phyloP scores from a whole-genome alignment of 2,888 invertebrate species.

The Sinodicranocentrus sp. region DNA sequence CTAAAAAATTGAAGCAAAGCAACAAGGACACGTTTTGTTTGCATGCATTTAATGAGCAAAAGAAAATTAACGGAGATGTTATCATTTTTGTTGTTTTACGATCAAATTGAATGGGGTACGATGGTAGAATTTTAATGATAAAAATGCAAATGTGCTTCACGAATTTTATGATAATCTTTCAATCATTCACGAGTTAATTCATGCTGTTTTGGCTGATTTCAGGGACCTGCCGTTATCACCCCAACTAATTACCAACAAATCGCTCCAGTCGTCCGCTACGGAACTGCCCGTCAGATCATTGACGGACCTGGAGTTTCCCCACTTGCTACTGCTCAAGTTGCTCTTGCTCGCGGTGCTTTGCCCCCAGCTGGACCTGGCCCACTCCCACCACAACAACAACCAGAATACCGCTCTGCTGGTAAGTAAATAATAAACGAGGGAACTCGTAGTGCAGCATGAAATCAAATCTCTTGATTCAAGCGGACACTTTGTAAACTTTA shows the following conservation, averaged over 20 bases:
- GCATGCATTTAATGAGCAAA: too few species aligned
- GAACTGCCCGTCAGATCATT: constrained; percentile 74
- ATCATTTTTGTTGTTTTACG: too few species aligned
- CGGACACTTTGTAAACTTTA: neutral
- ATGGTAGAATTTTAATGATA: too few species aligned
- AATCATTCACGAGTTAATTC: too few species aligned
- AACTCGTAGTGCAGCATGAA: neutral
- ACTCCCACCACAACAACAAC: constrained; percentile 61
- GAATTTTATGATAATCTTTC: too few species aligned
- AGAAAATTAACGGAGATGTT: too few species aligned
- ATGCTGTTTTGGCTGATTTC: constrained; percentile 11
- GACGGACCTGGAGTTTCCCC: constrained; percentile 74
- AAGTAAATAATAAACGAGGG: neutral
- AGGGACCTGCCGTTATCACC: constrained; percentile 79
- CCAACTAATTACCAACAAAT: constrained; percentile 76
- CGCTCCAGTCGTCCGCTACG: constrained; percentile 76
- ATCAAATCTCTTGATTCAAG: neutral
- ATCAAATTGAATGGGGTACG: too few species aligned
- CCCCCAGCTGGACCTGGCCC: constrained; percentile 68
- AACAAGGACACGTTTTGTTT: too few species aligned
- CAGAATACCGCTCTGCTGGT: constrained; percentile 33
- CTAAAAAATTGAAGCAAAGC: too few species aligned
- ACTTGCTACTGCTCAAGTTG: constrained; percentile 71
- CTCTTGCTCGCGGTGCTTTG: constrained; percentile 74
- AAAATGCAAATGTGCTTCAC: too few species aligned